Evolutionary conservation across 2,113 vertebrate genomes (phyloP), one percentile per base, ranked within the genome.

Genomic region (Burhinus bistriatus): DNA sequence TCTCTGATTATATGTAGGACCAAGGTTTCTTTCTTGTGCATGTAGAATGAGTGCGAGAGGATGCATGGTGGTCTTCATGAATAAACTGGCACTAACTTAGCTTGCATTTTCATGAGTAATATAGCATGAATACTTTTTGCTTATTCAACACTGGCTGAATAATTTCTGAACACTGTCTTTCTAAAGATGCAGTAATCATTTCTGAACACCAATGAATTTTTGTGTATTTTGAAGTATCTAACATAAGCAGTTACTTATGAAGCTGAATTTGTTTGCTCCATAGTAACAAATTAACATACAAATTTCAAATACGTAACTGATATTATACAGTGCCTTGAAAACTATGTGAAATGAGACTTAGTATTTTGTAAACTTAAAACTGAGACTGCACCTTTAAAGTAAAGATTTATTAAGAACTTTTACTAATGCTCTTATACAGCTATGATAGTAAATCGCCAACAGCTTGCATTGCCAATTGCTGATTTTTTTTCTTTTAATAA

Each of bases 401-500:
- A 97, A 96, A 97, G 64, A 97, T 96, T 89, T 97, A 97, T 92
- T 95, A 96, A 97, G 92, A 96, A 93, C 87, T 91, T 97, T 90
- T 96, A 95, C 96, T 97, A 91, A 97, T 97, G 79, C 95, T 98
- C 86, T 95, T 95, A 34, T 97, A 96, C 97, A 98, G 81, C 95
- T 98, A 58, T 98, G 97, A 98, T 73, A 96, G 69, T 98, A 96
- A 97, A 96, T 93, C 96, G 55, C 97, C 95, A 98, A 98, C 83
- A 97, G 97, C 97, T 98, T 98, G 98, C 98, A 96, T 97, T 98
- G 97, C 97, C 97, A 97, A 98, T 83, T 98, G 98, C 98, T 98
- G 98, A 98, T 98, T 96, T 97, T 97, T 98, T 98, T 98, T 98
- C 97, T 98, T 98, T 98, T 97, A 98, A 98, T 98, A 98, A 98